phyloP scores from a whole-genome alignment of 2,888 invertebrate species.

The Sepioteuthis lessoniana region DNA sequence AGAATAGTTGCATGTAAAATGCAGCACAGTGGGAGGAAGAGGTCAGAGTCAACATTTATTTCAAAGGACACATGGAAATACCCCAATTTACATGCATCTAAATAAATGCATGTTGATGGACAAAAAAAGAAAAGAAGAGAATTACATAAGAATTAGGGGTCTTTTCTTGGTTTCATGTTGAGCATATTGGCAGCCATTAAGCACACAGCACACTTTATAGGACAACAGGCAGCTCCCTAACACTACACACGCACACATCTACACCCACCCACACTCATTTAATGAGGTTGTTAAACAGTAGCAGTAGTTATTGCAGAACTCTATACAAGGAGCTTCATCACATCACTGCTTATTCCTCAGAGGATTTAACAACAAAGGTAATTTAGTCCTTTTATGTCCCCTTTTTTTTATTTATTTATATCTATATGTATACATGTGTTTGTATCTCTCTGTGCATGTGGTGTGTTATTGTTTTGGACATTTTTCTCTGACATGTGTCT shows the following conservation, averaged over 20 bases:
- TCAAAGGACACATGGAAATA: conserved; percentile 16
- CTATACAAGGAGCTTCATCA: conserved; percentile 33
- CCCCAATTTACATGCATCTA: conserved; percentile 21
- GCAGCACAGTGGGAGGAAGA: background rate
- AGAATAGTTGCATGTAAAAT: conserved; percentile 33
- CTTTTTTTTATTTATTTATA: background rate
- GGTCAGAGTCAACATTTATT: conserved; percentile 33
- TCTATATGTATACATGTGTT: background rate
- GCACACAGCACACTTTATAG: conserved; percentile 23
- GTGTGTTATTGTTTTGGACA: conserved; percentile 20
- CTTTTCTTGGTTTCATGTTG: conserved; percentile 33
- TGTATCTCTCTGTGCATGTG: background rate
- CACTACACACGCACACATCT: conserved; percentile 18
- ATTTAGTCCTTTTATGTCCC: conserved; percentile 33
- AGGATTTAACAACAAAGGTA: conserved; percentile 33
- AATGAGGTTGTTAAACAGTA: conserved; percentile 33
- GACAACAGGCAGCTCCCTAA: conserved; percentile 33
- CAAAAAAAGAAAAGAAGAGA: background rate
- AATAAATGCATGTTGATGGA: background rate
- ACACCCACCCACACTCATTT: conserved; percentile 23
- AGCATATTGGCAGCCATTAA: conserved; percentile 33
- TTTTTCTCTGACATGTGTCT: conserved; percentile 20
- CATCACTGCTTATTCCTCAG: conserved; percentile 12
- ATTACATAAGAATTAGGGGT: conserved; percentile 33
- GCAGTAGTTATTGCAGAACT: conserved; percentile 23